phyloP scores from a whole-genome alignment of 2,888 invertebrate species.

The Cryptus viduatorius region DNA sequence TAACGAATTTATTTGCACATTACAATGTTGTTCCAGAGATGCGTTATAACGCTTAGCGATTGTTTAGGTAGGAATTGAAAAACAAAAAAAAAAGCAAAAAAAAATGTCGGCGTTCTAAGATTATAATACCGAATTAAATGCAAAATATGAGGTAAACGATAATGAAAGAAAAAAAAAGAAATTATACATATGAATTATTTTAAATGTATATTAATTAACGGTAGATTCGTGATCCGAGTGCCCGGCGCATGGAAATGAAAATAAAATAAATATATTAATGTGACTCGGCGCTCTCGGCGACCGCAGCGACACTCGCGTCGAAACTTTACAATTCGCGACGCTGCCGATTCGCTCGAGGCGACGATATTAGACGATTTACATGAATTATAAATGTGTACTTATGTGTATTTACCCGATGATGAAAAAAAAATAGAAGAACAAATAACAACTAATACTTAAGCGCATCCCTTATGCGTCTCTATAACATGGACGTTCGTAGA shows the following conservation, averaged over 20 bases:
- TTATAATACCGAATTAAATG: slow-evolving; percentile 8
- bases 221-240: slow-evolving; percentile 52
- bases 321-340: slow-evolving; percentile 65
- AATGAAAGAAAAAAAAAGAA: slow-evolving; percentile 14
- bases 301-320: slow-evolving; percentile 58
- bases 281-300: slow-evolving; percentile 53
- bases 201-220: slow-evolving; percentile 57
- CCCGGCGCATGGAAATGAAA: slow-evolving; percentile 63
- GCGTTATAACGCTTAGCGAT: slow-evolving; percentile 49
- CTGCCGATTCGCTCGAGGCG: slow-evolving; percentile 30
- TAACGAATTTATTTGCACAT: not conserved
- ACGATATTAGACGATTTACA: slow-evolving; percentile 64
- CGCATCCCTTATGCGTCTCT: slow-evolving; percentile 68
- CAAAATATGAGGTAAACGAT: slow-evolving; percentile 1
- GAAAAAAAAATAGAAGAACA: slow-evolving; percentile 22
- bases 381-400: slow-evolving; percentile 77
- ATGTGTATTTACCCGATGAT: slow-evolving; percentile 70
- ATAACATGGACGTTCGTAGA: slow-evolving; percentile 65
- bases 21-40: slow-evolving; percentile 12
- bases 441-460: slow-evolving; percentile 49
- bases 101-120: slow-evolving; percentile 34
- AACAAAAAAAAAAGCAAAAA: not conserved
- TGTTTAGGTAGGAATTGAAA: slow-evolving; percentile 45
- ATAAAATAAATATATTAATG: slow-evolving; percentile 50
- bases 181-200: slow-evolving; percentile 60